These are phyloP conservation scores for Vulpes lagopus DNA, from an alignment of 2,113 vertebrate genomes.

Conservation along the genomic window DNA sequence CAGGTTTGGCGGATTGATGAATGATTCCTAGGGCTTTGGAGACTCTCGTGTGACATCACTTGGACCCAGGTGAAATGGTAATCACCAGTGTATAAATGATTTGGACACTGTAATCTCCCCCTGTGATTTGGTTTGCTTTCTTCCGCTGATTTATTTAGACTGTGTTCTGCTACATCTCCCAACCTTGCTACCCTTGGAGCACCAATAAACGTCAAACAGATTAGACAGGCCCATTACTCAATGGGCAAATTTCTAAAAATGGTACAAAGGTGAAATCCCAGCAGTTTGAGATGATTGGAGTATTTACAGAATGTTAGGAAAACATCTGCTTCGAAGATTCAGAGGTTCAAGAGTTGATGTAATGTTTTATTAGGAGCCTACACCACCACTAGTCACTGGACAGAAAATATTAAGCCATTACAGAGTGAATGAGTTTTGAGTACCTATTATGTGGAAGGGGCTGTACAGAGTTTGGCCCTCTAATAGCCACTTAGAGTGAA, in stretches of 20 bases:
- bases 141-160: conserved; percentile 81
- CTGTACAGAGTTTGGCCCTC: conserved; percentile 49
- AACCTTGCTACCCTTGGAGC: conserved; percentile 72
- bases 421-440: conserved; percentile 74
- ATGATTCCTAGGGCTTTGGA: conserved; percentile 56
- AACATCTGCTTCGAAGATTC: conserved; percentile 81
- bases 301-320: conserved; percentile 80
- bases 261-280: conserved; percentile 78
- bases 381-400: conserved; percentile 51
- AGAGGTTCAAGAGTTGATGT: conserved; percentile 48
- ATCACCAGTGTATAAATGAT: conserved; percentile 79
- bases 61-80: conserved; percentile 78
- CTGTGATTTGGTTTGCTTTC: conserved; percentile 75
- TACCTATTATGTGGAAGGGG: conserved; percentile 75
- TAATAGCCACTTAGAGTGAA: conserved; percentile 77
- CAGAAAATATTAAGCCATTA: conserved; percentile 79
- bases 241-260: conserved; percentile 73
- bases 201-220: conserved; percentile 81
- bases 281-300: conserved; percentile 80
- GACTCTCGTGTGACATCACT: conserved; percentile 72
- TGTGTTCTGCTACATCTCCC: conserved; percentile 70
- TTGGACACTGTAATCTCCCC: conserved; percentile 80
- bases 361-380: conserved; percentile 69
- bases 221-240: conserved; percentile 81
- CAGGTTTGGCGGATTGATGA: conserved; percentile 66